Conservation (phyloP, 2,797 vertebrate genomes). For the Coracias cyanogaster region DNA sequence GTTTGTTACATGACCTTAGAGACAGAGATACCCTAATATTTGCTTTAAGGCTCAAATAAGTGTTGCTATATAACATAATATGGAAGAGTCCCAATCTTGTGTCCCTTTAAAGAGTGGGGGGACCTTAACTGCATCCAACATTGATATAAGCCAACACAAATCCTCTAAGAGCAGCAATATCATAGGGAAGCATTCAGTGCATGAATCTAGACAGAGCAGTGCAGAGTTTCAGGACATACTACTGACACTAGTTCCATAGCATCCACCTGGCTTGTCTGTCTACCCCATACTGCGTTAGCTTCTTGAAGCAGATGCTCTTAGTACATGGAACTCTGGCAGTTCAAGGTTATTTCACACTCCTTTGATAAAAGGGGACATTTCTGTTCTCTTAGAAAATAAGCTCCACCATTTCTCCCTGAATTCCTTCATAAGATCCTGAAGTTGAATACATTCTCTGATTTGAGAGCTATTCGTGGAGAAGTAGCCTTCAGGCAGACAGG, state of each 20-base stretch:
- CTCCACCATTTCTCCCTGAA: not conserved
- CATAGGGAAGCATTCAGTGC: not conserved
- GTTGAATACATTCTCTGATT: not conserved
- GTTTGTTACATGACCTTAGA: not conserved
- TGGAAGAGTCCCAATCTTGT: not conserved
- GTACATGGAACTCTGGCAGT: not conserved
- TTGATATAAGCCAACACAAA: not conserved
- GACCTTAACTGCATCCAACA: not conserved
- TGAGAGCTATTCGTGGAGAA: not conserved
- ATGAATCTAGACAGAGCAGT: not conserved
- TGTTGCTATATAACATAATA: not conserved
- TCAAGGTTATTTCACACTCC: not conserved
- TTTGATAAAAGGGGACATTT: not conserved
- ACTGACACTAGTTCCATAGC: not conserved
- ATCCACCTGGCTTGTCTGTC: not conserved
- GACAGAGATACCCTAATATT: not conserved
- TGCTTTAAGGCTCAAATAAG: not conserved
- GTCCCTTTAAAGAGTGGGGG: not conserved
- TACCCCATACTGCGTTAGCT: not conserved
- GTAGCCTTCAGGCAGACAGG: not conserved
- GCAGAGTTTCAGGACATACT: not conserved
- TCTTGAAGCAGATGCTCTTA: not conserved
- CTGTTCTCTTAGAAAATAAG: not conserved
- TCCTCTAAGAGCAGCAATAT: not conserved
- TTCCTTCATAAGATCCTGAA: not conserved